Base-by-base conservation (phyloP, 2,113 vertebrate genomes). In the Phoxinus phoxinus region DNA sequence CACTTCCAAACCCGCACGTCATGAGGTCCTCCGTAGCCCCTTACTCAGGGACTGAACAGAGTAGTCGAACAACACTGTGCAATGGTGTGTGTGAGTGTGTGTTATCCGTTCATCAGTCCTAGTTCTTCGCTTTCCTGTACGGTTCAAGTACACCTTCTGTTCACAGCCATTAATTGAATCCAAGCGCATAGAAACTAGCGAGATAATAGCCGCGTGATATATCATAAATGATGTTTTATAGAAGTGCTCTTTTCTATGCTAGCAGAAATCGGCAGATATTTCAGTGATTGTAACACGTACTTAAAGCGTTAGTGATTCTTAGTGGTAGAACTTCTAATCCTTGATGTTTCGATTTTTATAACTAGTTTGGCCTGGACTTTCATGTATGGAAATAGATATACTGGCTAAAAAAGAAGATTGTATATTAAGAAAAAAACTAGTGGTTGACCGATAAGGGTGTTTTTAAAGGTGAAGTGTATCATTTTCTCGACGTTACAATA, bases 11-110 rank as follows among this genome's bases (percentile, higher is more conserved):
- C 32, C 46, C 15, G 13, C 58, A 80, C 3, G 6, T 63, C 37
- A 25, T 41, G 12, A 63, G 44, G 35, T 88, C 85, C 73, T 84
- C 82, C 89, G 76, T 89, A 86, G 86, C 91, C 91, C 91, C 89
- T 88, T 86, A 87, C 88, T 71, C 69, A 13, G 89, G 92, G 91
- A 91, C 71, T 92, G 91, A 91, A 92, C 93, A 94, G 93, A 91
- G 92, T 94, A 94, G 94, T 94, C 93, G 86, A 86, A 90, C 92
- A 93, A 94, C 94, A 94, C 93, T 94, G 93, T 92, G 94, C 89
- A 84, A 86, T 90, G 91, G 73, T 86, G 88, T 89, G 87, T 87
- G 17, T 83, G 21, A 76, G 71, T 86, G 83, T 72, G 61, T 32
- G 44, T 48, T 77, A 80, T 53, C 30, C 67, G 73, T 65, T 83